Base-by-base conservation (phyloP, 1,140 invertebrate genomes). In the Tetragnatha versicolor region DNA sequence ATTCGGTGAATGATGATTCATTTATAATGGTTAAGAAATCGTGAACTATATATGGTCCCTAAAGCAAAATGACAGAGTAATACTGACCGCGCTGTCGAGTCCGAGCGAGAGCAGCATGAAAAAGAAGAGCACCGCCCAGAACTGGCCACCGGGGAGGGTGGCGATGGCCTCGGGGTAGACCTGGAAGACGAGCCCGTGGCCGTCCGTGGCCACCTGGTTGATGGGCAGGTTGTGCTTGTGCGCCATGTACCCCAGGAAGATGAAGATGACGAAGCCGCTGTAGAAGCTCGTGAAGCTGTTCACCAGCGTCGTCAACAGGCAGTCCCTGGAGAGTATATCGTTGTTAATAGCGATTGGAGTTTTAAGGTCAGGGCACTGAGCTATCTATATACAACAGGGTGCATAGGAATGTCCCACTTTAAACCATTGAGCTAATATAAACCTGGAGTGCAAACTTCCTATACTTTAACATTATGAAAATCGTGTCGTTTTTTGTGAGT, bases 201-300 rank as follows among this genome's bases (percentile, higher is more conserved):
- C 96, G 82, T 94, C 93, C 9, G 92, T 93, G 4, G 96, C 96
- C 2, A 98, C 96, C 6, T 91, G 87, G 2, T 90, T 90, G 66
- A 98, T 94, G 0, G 92, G 91, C 66, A 94, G 89, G 7, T 92
- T 91, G 58, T 94, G 92, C 83, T 91, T 90, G 39, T 92, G 88
- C 9, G 93, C 90, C 89, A 97, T 95, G 84, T 96, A 98, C 1
- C 97, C 97, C 12, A 98, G 88, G 65, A 96, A 95, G 0, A 94
- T 94, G 87, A 98, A 98, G 25, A 98, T 94, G 3, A 97, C 95
- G 83, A 97, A 94, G 0, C 95, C 96, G 20, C 94, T 93, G 87
- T 94, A 95, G 76, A 98, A 91, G 84, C 94, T 96, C 0, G 95
- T 97, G 25, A 92, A 91, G 82, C 92, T 92, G 86, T 97, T 97